Conservation (phyloP, 2,113 vertebrate genomes). For the Anarrhichthys ocellatus region DNA sequence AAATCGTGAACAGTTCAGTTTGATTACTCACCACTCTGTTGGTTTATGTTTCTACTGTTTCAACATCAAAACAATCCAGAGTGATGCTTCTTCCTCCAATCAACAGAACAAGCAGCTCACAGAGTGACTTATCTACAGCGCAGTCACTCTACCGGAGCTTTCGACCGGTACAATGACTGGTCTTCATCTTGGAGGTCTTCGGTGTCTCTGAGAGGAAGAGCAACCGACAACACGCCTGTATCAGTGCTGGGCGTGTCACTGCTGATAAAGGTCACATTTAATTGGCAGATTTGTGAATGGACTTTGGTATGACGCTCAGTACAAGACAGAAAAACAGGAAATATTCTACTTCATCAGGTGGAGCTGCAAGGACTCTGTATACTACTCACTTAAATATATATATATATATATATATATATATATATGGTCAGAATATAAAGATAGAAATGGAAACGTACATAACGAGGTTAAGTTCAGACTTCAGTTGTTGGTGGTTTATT, state of each 20-base stretch:
- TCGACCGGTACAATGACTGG: not conserved
- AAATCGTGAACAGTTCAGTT: too few relatives aligned
- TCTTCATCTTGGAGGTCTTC: not conserved
- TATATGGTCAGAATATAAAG: too few relatives aligned
- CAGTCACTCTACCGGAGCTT: not conserved
- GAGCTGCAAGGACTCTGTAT: too few relatives aligned
- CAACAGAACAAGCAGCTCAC: not conserved
- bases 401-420: too few relatives aligned
- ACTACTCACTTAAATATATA: too few relatives aligned
- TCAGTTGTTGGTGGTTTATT: too few relatives aligned
- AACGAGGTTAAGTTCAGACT: too few relatives aligned
- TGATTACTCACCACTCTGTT: not conserved
- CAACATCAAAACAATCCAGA: not conserved
- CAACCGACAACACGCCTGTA: too few relatives aligned
- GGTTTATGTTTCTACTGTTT: too few relatives aligned
- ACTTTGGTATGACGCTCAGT: not conserved
- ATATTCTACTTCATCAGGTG: not conserved
- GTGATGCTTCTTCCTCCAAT: not conserved
- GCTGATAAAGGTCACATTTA: conserved; percentile 5
- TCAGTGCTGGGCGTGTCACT: not conserved
- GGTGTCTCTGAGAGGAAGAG: too few relatives aligned
- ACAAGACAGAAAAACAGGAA: not conserved
- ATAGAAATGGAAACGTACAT: too few relatives aligned
- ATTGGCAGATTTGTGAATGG: conserved; percentile 6
- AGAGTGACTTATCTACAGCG: not conserved